phyloP scores from a whole-genome alignment of 2,797 vertebrate genomes.

The Ataeniobius toweri region DNA sequence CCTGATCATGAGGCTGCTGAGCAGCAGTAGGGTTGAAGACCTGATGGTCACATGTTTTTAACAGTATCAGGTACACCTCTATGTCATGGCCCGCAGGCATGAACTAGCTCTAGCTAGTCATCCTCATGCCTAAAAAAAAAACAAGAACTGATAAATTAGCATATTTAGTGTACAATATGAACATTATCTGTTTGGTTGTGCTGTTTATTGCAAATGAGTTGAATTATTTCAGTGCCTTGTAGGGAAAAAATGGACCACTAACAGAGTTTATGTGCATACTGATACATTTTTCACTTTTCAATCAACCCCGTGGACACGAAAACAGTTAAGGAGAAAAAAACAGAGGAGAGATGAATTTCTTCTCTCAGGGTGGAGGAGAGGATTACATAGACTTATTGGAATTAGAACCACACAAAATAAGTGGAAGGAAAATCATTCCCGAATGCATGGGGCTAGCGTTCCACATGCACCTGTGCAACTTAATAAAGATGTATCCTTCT shows the following conservation, averaged over 20 bases:
- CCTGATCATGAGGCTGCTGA: constrained; percentile 33
- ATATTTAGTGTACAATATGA: constrained; percentile 29
- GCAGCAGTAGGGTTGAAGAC: constrained; percentile 52
- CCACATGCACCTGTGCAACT: constrained; percentile 58
- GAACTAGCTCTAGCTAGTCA: constrained; percentile 23
- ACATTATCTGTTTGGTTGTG: constrained; percentile 39
- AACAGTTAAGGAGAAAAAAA: constrained; percentile 45
- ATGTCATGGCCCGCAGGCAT: constrained; percentile 26
- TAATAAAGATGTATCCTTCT: constrained; percentile 32
- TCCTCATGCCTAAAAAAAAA: not conserved
- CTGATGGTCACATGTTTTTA: constrained; percentile 44
- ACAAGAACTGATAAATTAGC: constrained; percentile 37
- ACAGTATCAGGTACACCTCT: constrained; percentile 42
- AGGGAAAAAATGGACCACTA: constrained; percentile 42
- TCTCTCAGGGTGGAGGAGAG: constrained; percentile 31
- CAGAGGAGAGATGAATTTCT: constrained; percentile 47
- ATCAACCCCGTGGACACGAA: constrained; percentile 55
- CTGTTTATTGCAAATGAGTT: constrained; percentile 66
- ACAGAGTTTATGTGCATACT: constrained; percentile 28
- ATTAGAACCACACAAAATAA: constrained; percentile 40
- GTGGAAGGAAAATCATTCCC: constrained; percentile 28
- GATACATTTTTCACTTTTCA: constrained; percentile 62
- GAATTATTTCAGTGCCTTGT: constrained; percentile 25
- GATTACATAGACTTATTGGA: constrained; percentile 54
- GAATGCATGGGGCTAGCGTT: constrained; percentile 28